Base-by-base conservation (phyloP, 2,888 invertebrate genomes). In the Microdon myrmicae region DNA sequence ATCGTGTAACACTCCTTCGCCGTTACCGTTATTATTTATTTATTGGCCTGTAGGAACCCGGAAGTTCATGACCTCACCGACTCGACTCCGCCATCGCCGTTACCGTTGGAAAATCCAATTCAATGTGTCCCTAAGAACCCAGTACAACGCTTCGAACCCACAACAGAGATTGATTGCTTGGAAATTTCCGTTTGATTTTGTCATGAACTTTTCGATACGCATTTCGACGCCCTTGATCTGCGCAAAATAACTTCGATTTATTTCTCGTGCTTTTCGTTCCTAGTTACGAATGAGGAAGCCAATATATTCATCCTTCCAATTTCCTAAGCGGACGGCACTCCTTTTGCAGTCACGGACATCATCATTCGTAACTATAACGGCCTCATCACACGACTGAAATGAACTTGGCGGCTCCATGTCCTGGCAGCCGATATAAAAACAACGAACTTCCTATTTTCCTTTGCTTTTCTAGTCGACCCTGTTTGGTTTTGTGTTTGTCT, bases 241-340 rank as follows among this genome's bases (percentile, higher is more conserved):
- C 8, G 96, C 96, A 78, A 90, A 99, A 81, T 99, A 99, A 8
- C 99, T 99, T 47, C 96, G 87, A 81, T 96, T 96, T 72, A 99
- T 99, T 83, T 99, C 99, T 1, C 99, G 98, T 3, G 96, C 91
- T 77, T 94, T 92, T 68, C 91, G 85, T 55, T 90, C 89, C 38
- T 86, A 85, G 71, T 87, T 87, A 71, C 87, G 88, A 19, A 87
- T 89, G 76, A 90, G 95, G 81, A 85, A 87, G 8, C 86, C 83
- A 72, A 99, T 89, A 79, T 93, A 98, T 45, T 92, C 90, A 78
- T 99, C 99, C 73, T 87, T 85, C 96, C 97, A 99, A 78, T 99
- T 99, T 19, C 96, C 96, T 68, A 94, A 84, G 69, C 93, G 90
- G 1, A 97, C 94, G 23, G 98, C 98, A 76, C 90, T 90, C 59